These are phyloP conservation scores for Meloidogyne floridensis DNA, from an alignment of 1,140 invertebrate species.

Conservation along the genomic window DNA sequence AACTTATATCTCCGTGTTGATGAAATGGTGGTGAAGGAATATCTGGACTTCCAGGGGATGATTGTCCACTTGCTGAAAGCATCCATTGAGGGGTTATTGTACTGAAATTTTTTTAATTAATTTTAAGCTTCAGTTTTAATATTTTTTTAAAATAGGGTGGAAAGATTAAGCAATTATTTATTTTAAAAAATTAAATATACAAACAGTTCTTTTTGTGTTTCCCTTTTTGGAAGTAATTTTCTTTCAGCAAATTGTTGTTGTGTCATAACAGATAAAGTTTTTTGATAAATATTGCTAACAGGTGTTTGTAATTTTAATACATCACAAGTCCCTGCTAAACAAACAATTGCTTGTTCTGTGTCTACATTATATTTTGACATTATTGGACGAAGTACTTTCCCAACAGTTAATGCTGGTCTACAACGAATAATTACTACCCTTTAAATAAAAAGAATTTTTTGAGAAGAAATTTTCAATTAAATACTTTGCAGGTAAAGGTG, in stretches of 20 bases:
- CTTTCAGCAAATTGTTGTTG: constrained; percentile 55
- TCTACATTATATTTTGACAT: constrained; percentile 60
- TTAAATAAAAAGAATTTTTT: background rate
- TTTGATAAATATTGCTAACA: constrained; percentile 45
- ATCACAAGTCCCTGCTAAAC: constrained; percentile 54
- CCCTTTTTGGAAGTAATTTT: constrained; percentile 43
- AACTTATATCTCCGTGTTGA: constrained; percentile 61
- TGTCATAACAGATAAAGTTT: constrained; percentile 57
- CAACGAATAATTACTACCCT: constrained; percentile 58
- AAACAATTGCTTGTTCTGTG: constrained; percentile 51
- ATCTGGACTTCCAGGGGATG: constrained; percentile 26
- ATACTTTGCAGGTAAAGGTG: constrained; percentile 50
- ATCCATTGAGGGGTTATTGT: constrained; percentile 24
- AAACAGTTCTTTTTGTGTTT: constrained; percentile 47
- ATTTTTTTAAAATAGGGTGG: too few relatives aligned
- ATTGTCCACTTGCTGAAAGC: constrained; percentile 3
- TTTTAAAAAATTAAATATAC: constrained; percentile 21
- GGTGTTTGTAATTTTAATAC: constrained; percentile 37
- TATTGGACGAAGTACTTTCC: constrained; percentile 54
- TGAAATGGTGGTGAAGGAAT: constrained; percentile 56
- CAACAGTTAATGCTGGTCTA: constrained; percentile 55
- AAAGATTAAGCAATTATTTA: too few relatives aligned
- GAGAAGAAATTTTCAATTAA: constrained; percentile 1
- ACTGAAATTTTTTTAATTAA: background rate
- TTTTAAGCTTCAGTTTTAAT: background rate